Evolutionary conservation across 2,888 invertebrate species (phyloP).

Genomic region (Minunthozetes semirufus): DNA sequence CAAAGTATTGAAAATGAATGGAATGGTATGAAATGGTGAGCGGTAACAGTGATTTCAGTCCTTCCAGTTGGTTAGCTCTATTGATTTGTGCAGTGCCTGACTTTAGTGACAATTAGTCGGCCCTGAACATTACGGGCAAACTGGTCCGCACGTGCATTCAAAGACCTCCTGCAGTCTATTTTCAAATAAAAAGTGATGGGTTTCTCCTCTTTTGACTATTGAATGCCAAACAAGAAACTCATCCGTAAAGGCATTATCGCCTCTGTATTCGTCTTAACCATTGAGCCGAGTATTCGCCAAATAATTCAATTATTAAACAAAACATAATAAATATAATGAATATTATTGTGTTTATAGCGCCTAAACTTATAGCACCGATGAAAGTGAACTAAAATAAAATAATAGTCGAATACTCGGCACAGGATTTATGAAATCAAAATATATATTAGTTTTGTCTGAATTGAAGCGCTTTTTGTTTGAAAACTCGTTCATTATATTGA

Average conservation of each 20-base stretch:
- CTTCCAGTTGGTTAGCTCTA: constrained; percentile 14
- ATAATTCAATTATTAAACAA: constrained; percentile 31
- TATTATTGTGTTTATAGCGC: neutral
- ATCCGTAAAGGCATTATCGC: constrained; percentile 30
- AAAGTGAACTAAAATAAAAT: neutral
- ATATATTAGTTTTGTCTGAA: constrained; percentile 21
- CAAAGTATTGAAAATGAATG: neutral
- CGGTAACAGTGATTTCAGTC: neutral
- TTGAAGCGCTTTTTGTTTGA: constrained; percentile 10
- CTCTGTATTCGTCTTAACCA: constrained; percentile 28
- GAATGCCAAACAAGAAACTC: constrained; percentile 18
- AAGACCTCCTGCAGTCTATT: constrained; percentile 29
- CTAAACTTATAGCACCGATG: neutral
- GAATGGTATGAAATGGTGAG: neutral
- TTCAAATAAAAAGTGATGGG: constrained; percentile 25
- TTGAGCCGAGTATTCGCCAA: constrained; percentile 9
- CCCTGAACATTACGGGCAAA: neutral
- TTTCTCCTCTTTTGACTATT: constrained; percentile 11
- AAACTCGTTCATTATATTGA: constrained; percentile 25
- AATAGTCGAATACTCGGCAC: neutral
- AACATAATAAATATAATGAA: constrained; percentile 21
- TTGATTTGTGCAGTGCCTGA: constrained; percentile 10
- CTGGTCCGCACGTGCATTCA: constrained; percentile 25
- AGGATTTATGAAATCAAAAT: constrained; percentile 14
- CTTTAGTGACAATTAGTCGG: constrained; percentile 22